Percentiles rank a stretch among this genome's conserved stretches.
These are phyloP conservation scores for Drosophila serrata DNA, from an alignment of 1,140 invertebrate genomes.

Conservation along the genomic window DNA sequence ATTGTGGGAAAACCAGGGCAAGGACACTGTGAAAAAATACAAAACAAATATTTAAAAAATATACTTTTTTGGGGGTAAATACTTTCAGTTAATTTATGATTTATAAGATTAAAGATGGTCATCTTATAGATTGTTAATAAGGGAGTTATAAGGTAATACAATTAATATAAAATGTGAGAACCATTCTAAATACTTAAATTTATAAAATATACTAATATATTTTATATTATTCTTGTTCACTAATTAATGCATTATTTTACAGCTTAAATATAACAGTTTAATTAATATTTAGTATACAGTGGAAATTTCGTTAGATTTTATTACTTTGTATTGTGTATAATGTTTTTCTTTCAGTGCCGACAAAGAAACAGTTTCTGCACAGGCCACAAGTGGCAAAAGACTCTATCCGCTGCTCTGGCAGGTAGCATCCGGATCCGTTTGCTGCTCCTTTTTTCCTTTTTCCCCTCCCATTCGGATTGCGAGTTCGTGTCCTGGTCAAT, in stretches of 20 bases:
- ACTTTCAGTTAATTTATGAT: background rate
- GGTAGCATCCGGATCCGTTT: constrained; percentile 53
- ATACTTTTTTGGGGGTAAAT: too few species aligned
- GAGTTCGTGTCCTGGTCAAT: constrained; percentile 35
- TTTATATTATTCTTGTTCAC: background rate
- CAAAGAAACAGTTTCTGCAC: constrained; percentile 4
- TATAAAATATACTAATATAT: too few species aligned
- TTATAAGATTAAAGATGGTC: background rate
- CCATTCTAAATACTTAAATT: background rate
- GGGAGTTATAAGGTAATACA: background rate
- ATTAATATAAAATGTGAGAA: background rate
- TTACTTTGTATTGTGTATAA: too few species aligned
- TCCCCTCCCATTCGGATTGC: background rate
- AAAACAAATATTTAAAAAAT: too few species aligned
- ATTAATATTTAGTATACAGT: background rate
- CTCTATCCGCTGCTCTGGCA: constrained; percentile 42
- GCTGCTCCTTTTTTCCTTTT: background rate
- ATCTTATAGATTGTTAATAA: background rate
- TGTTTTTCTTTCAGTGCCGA: constrained; percentile 1
- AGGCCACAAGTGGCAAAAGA: constrained; percentile 58
- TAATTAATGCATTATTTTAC: background rate
- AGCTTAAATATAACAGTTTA: too few species aligned
- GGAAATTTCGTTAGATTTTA: background rate
- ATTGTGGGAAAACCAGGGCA: constrained; percentile 65
- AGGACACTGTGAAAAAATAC: too few species aligned